A percentile compares a stretch with the other conserved stretches of the same genome.
phyloP scores from a whole-genome alignment of 1,140 invertebrate genomes.

The Trypoxylus dichotomus region DNA sequence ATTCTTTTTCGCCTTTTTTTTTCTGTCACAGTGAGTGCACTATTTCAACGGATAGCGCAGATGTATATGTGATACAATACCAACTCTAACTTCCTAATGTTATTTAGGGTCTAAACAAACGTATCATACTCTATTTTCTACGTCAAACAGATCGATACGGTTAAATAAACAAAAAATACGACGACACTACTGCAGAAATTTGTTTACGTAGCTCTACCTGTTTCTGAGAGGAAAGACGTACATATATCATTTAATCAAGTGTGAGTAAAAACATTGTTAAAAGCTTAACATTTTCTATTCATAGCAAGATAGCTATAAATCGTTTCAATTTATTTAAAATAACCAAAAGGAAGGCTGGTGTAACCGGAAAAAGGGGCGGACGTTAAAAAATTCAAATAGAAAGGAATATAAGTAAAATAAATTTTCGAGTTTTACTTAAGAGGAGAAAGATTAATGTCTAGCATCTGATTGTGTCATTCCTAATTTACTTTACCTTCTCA shows the following conservation, averaged over 20 bases:
- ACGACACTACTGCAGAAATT: background rate
- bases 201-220: too few relatives aligned
- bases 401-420: conserved; percentile 17
- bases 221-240: too few relatives aligned
- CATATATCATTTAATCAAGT: too few relatives aligned
- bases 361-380: background rate
- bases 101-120: background rate
- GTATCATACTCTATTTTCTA: background rate
- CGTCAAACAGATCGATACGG: background rate
- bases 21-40: too few relatives aligned
- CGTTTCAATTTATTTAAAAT: too few relatives aligned
- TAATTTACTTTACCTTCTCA: conserved; percentile 59
- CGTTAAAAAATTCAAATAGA: background rate
- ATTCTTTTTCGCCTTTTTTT: too few relatives aligned
- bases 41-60: too few relatives aligned
- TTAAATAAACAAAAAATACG: background rate
- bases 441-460: conserved; percentile 16
- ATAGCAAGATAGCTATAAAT: too few relatives aligned
- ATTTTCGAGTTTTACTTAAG: conserved; percentile 6
- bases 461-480: conserved; percentile 15
- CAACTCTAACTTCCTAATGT: background rate
- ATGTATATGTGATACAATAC: too few relatives aligned
- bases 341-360: too few relatives aligned
- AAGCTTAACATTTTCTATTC: too few relatives aligned
- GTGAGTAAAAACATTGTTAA: too few relatives aligned